phyloP scores from a whole-genome alignment of 2,888 invertebrate genomes.

The Tuberolachnus salignus region DNA sequence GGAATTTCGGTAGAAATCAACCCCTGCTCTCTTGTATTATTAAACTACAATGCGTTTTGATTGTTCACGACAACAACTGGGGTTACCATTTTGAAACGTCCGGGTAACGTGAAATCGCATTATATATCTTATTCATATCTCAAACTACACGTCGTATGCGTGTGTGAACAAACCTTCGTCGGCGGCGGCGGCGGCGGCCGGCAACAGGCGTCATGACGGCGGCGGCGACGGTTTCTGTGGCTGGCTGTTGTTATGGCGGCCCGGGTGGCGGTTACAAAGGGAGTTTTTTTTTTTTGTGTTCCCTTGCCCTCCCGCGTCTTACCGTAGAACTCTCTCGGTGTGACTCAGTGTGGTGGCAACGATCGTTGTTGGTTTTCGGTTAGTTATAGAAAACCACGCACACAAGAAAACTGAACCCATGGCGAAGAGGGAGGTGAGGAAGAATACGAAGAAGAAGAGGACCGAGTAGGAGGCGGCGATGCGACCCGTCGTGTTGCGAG shows the following conservation, averaged over 20 bases:
- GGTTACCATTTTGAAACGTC: conserved; percentile 23
- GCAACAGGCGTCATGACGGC: background rate
- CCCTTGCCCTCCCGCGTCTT: background rate
- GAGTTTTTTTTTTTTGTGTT: conserved; percentile 12
- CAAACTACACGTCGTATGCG: too few species aligned
- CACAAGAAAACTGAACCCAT: background rate
- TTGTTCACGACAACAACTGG: background rate
- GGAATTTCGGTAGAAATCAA: too few species aligned
- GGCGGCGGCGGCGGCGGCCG: background rate
- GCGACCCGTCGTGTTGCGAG: background rate
- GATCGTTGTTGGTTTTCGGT: conserved; percentile 18
- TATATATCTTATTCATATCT: too few species aligned
- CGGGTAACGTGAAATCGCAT: too few species aligned
- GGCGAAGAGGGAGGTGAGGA: background rate
- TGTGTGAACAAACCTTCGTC: background rate
- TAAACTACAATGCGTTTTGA: background rate
- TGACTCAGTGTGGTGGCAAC: background rate
- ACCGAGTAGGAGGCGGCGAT: background rate
- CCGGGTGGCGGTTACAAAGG: conserved; percentile 33
- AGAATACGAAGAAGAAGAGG: background rate
- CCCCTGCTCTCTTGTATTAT: too few species aligned
- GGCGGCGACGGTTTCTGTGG: background rate
- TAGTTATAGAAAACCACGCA: background rate
- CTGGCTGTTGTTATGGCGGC: background rate
- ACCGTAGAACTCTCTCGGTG: background rate